Conservation (phyloP, 2,888 invertebrate species). For the Pomacea canaliculata region DNA sequence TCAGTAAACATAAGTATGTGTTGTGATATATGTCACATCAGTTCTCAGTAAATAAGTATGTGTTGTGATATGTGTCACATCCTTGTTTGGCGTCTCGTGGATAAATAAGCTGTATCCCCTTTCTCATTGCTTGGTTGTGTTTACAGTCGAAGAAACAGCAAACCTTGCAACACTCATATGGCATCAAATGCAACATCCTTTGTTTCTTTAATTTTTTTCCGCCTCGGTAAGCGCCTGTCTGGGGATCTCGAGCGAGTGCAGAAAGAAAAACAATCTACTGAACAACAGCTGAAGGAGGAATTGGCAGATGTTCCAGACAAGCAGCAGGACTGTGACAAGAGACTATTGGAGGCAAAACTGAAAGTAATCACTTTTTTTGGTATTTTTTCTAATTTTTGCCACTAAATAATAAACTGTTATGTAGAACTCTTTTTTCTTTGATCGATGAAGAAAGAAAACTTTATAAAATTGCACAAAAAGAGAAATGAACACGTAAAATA, state of each 20-base stretch:
- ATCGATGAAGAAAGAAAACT: too few species aligned
- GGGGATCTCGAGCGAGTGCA: constrained; percentile 57
- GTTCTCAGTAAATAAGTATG: too few species aligned
- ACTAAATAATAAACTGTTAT: too few species aligned
- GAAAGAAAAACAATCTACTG: constrained; percentile 50
- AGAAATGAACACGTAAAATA: too few species aligned
- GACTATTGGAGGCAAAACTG: constrained; percentile 52
- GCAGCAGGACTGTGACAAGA: constrained; percentile 33
- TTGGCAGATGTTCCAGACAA: constrained; percentile 1
- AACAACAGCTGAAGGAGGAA: constrained; percentile 27
- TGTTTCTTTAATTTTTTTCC: too few species aligned
- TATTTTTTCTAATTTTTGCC: too few species aligned
- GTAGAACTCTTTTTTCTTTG: too few species aligned
- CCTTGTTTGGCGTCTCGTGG: too few species aligned
- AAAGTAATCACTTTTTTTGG: constrained; percentile 45
- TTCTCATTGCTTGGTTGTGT: background rate
- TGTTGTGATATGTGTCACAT: too few species aligned
- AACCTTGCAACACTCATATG: background rate
- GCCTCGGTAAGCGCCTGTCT: constrained; percentile 39
- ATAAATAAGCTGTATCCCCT: background rate
- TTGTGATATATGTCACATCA: too few species aligned
- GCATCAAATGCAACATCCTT: background rate
- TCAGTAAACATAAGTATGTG: too few species aligned
- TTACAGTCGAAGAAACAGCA: constrained; percentile 33
- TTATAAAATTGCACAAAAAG: too few species aligned